Evolutionary conservation across 1,140 invertebrate genomes (phyloP).

Genomic region (Anastrepha obliqua): DNA sequence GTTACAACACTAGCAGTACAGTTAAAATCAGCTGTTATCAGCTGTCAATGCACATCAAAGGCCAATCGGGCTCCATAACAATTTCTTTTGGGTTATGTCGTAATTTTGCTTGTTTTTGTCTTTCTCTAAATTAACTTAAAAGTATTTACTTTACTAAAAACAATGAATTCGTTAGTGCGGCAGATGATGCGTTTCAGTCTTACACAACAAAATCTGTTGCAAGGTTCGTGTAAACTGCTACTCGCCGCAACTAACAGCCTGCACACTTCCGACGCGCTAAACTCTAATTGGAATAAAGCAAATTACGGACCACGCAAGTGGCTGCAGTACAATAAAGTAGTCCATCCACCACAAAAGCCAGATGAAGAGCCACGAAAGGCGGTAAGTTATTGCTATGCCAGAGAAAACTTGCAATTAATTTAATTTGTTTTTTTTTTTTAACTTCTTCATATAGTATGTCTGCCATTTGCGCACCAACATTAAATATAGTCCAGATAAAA

Average conservation of each 20-base stretch:
- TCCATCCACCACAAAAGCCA: conserved; percentile 85
- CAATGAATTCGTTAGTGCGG: not conserved
- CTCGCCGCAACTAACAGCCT: conserved; percentile 55
- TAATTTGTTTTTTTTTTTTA: not conserved
- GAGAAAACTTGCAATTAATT: not conserved
- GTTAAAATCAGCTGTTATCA: conserved; percentile 37
- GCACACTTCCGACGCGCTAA: conserved; percentile 63
- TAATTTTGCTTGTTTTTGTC: not conserved
- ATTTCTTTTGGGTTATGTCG: conserved; percentile 14
- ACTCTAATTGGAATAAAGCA: conserved; percentile 69
- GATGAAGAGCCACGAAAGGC: conserved; percentile 88
- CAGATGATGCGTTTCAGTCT: conserved; percentile 51
- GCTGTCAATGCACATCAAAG: not conserved
- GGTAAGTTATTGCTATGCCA: conserved; percentile 77
- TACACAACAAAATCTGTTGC: conserved; percentile 30
- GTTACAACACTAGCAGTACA: not conserved
- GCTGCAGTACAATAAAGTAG: conserved; percentile 81
- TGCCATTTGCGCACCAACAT: conserved; percentile 89
- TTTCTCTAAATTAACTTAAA: conserved; percentile 25
- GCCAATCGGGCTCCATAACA: not conserved
- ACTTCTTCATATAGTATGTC: conserved; percentile 81
- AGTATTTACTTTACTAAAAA: not conserved
- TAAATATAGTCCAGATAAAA: conserved; percentile 92
- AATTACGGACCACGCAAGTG: conserved; percentile 76
- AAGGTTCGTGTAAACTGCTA: conserved; percentile 12